Base-by-base conservation (phyloP, 2,797 vertebrate genomes). In the Phoeniculus purpureus region DNA sequence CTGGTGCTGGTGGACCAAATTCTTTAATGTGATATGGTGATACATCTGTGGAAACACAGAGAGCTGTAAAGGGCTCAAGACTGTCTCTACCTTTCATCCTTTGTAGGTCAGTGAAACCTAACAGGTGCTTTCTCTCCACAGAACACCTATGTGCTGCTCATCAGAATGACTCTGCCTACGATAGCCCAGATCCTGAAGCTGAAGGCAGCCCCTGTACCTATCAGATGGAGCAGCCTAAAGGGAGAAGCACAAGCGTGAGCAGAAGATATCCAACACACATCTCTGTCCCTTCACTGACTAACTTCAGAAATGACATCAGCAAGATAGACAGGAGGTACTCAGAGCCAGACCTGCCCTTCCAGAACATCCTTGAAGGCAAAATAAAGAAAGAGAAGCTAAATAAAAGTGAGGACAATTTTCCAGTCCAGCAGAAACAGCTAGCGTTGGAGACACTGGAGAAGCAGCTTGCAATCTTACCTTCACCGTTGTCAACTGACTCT, bases 131-230 rank as follows among this genome's bases (percentile, higher is more conserved):
- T 64, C 9, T 89, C 47, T 87, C 87, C 73, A 20, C 97, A 99
- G 99, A 99, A 2, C 34, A 96, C 55, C 98, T 97, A n/a, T 98
- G 97, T 71, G 43, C 87, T 3, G 94, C 92, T 47, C 97, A 98
- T 64, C 99, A 98, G 91, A 98, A 98, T 12, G 99, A 99, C 97
- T 99, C 99, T 3, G 99, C 98, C 3, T 99, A 99, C 4, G 98
- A 99, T 95, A 99, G 98, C 97, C 98, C 98, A 4, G 99, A 99
- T 86, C 98, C 98, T 2, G 99, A 99, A 13, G 96, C 92, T 3
- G 98, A 99, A 43, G 94, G 95, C 40, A 85, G 80, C 5, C 89
- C 90, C 11, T 2, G 4, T 19, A 10, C 62, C 19, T 82, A 87
- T 21, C 90, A 87, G 23, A 22, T 27, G 47, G 64, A 60, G 52